phyloP scores from a whole-genome alignment of 2,797 vertebrate species.

The Cetoscarus ocellatus region DNA sequence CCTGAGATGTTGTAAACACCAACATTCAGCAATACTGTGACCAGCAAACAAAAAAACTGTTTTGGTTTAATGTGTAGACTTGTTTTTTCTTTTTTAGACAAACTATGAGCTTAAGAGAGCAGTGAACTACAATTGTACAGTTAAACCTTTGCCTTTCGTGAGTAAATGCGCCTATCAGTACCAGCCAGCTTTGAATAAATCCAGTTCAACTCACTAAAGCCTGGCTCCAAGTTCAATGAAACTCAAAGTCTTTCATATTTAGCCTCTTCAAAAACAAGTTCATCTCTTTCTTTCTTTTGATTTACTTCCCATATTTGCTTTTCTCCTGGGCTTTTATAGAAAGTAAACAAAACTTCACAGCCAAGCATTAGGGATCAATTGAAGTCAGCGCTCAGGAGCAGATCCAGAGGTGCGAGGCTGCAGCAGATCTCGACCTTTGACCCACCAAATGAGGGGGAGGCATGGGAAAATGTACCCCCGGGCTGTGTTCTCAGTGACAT shows the following conservation, averaged over 20 bases:
- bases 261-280: neutral
- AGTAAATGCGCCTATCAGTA: neutral
- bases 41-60: neutral
- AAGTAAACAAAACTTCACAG: neutral
- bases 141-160: neutral
- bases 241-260: neutral
- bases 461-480: neutral
- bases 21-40: neutral
- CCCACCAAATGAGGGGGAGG: neutral
- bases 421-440: conserved; percentile 16
- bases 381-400: neutral
- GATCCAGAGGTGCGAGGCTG: neutral
- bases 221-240: neutral
- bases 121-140: no score
- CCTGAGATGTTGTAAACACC: neutral
- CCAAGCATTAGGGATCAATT: neutral
- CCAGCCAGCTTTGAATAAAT: neutral
- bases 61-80: neutral
- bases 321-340: neutral
- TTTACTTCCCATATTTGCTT: neutral
- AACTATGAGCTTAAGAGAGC: no score
- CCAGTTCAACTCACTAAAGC: neutral
- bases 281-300: neutral
- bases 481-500: conserved; percentile 2
- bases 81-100: neutral